These are phyloP conservation scores for Carposina sasakii DNA, from an alignment of 1,140 invertebrate species.

Conservation along the genomic window DNA sequence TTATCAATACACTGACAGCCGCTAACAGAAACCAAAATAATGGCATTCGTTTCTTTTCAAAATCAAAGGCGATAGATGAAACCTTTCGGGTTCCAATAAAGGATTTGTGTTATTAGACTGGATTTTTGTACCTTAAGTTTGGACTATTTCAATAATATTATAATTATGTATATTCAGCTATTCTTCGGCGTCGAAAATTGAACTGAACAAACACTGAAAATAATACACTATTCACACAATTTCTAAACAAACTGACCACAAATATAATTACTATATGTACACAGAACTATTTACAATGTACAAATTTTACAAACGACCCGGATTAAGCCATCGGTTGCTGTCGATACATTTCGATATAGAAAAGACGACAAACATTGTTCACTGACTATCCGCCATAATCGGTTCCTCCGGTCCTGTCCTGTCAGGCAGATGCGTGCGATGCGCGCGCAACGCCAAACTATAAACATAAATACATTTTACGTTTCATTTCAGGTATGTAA, in stretches of 20 bases:
- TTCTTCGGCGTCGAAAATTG: constrained; percentile 67
- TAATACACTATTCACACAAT: constrained; percentile 73
- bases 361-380: constrained; percentile 70
- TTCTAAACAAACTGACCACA: constrained; percentile 70
- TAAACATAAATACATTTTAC: constrained; percentile 68
- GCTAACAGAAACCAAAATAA: constrained; percentile 65
- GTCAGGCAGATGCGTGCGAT: constrained; percentile 67
- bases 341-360: constrained; percentile 72
- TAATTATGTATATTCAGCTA: too few species aligned
- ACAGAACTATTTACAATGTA: constrained; percentile 74
- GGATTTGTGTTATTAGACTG: too few species aligned
- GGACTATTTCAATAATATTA: too few species aligned
- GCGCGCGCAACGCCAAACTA: constrained; percentile 71
- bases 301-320: constrained; percentile 69
- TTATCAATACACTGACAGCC: constrained; percentile 66
- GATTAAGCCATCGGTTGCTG: constrained; percentile 71
- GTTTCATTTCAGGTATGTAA: too few species aligned
- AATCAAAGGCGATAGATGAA: constrained; percentile 46
- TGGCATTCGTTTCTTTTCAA: constrained; percentile 55
- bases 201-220: constrained; percentile 71
- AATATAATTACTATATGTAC: constrained; percentile 74
- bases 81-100: too few species aligned
- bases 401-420: too few species aligned
- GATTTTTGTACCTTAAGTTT: too few species aligned
- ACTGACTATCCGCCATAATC: constrained; percentile 71